Conservation (phyloP, 2,888 invertebrate genomes). For the Parasteatoda lunata region DNA sequence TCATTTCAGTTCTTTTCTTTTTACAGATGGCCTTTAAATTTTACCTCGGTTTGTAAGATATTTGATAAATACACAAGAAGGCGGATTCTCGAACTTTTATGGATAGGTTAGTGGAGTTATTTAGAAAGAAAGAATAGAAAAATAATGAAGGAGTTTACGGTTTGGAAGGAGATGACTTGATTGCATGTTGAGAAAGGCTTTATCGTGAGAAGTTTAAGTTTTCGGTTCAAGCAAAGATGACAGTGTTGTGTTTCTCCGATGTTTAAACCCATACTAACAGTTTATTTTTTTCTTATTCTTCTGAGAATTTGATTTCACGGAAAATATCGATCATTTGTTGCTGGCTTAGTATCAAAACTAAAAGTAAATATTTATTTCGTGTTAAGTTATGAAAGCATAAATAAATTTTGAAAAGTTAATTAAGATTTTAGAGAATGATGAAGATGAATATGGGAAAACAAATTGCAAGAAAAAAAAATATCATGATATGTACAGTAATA, state of each 20-base stretch:
- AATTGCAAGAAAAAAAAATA: too few relatives aligned
- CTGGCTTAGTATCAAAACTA: too few relatives aligned
- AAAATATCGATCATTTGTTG: neutral
- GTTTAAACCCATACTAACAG: neutral
- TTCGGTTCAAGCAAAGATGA: neutral
- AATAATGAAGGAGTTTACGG: conserved; percentile 43
- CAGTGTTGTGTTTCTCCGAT: neutral
- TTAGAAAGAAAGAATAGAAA: conserved; percentile 35
- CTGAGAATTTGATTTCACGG: neutral
- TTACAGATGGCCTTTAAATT: conserved; percentile 44
- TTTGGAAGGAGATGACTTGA: conserved; percentile 43
- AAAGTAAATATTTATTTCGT: too few relatives aligned
- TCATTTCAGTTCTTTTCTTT: conserved; percentile 26
- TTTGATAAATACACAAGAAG: conserved; percentile 55
- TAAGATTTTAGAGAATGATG: too few relatives aligned
- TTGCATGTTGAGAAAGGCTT: conserved; percentile 34
- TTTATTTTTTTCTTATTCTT: neutral
- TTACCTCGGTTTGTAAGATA: conserved; percentile 46
- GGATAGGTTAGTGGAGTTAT: conserved; percentile 27
- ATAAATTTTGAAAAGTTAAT: too few relatives aligned
- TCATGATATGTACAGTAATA: too few relatives aligned
- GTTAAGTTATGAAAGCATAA: too few relatives aligned
- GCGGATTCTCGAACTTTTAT: conserved; percentile 36
- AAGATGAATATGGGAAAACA: too few relatives aligned
- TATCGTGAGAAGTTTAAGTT: neutral